Conservation (phyloP, 1,140 invertebrate species). For the Camponotus vicinus region DNA sequence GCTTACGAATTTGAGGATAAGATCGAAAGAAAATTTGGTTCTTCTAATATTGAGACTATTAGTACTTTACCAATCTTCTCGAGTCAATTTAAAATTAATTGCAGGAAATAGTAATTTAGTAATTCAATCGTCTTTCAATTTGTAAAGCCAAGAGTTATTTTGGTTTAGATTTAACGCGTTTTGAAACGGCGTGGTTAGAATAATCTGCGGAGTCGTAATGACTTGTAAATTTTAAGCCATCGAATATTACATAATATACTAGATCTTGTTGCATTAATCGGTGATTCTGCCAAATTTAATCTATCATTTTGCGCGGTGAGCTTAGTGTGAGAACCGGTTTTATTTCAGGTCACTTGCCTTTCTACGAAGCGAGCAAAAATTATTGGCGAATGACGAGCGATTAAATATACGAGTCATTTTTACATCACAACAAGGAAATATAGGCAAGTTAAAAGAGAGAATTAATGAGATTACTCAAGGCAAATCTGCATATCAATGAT, state of each 20-base stretch:
- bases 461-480: conserved; percentile 24
- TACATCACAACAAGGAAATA: conserved; percentile 35
- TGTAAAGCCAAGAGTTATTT: neutral
- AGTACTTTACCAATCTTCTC: neutral
- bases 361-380: conserved; percentile 21
- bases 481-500: conserved; percentile 33
- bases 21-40: neutral
- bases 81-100: conserved; percentile 2
- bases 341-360: conserved; percentile 57
- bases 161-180: conserved; percentile 8
- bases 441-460: neutral
- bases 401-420: conserved; percentile 42
- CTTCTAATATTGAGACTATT: neutral
- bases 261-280: conserved; percentile 26
- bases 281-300: conserved; percentile 43
- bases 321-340: conserved; percentile 22
- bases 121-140: neutral
- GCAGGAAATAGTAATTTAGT: neutral
- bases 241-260: conserved; percentile 3
- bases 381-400: conserved; percentile 22
- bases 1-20: neutral
- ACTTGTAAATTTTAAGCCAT: conserved; percentile 11
- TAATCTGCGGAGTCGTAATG: neutral
- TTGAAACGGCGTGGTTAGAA: conserved; percentile 29
- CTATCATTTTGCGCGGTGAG: conserved; percentile 25